Conservation (phyloP, 2,113 vertebrate species). For the Natator depressus region DNA sequence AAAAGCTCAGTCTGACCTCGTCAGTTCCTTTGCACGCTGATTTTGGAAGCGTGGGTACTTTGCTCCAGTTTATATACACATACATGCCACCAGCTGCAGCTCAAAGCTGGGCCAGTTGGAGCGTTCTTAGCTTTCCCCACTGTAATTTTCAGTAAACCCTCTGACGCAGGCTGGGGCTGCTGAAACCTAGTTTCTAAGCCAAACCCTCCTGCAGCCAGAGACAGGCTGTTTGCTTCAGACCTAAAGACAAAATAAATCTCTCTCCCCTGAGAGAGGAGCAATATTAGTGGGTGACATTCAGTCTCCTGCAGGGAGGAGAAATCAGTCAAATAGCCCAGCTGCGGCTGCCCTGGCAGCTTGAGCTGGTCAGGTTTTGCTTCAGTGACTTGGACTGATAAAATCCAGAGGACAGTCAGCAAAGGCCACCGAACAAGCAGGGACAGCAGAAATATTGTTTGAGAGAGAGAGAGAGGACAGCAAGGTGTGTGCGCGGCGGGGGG, state of each 20-base stretch:
- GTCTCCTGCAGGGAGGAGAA: neutral
- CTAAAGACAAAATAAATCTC: neutral
- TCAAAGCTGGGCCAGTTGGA: neutral
- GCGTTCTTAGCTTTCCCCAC: neutral
- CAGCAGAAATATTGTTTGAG: neutral
- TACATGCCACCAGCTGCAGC: neutral
- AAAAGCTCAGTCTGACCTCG: neutral
- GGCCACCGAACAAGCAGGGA: neutral
- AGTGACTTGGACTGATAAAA: neutral
- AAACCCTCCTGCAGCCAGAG: neutral
- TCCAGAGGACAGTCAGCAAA: neutral
- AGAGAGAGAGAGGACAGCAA: neutral
- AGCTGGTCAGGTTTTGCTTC: neutral
- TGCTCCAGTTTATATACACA: neutral
- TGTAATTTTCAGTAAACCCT: neutral
- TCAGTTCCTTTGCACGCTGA: neutral
- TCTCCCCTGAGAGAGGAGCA: fast-evolving
- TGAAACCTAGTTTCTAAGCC: neutral
- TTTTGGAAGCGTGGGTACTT: neutral
- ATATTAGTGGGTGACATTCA: neutral
- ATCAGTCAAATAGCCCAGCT: neutral
- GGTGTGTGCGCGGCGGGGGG: neutral
- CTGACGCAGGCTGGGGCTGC: neutral
- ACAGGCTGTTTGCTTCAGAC: neutral
- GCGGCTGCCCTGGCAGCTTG: fast-evolving